These are phyloP conservation scores for Volucella inflata DNA, from an alignment of 2,888 invertebrate genomes.

Conservation along the genomic window DNA sequence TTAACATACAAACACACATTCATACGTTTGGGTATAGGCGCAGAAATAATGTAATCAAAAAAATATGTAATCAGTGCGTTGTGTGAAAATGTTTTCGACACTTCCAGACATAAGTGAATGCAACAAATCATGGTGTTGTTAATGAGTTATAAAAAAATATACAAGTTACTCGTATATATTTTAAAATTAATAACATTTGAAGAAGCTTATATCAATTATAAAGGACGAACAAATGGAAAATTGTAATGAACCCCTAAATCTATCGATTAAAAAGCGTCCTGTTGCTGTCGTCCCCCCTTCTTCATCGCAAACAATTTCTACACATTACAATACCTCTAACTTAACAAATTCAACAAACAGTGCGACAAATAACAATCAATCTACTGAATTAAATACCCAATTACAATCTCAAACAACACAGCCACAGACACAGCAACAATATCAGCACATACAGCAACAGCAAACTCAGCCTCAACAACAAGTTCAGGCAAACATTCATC, in stretches of 20 bases:
- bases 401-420: constrained; percentile 13
- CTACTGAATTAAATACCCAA: constrained; percentile 50
- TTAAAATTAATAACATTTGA: background rate
- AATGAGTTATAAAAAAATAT: constrained; percentile 5
- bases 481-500: constrained; percentile 7
- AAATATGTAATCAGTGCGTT: too few species aligned
- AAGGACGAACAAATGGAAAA: constrained; percentile 77
- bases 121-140: background rate
- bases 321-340: constrained; percentile 65
- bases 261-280: constrained; percentile 85
- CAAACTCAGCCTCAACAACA: constrained; percentile 30
- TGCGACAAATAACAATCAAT: constrained; percentile 50
- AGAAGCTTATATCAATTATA: constrained; percentile 38
- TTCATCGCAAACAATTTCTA: constrained; percentile 72
- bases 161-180: background rate
- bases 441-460: constrained; percentile 50
- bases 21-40: too few species aligned
- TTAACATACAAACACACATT: too few species aligned
- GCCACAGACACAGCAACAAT: constrained; percentile 44
- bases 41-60: too few species aligned
- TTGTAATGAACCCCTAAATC: constrained; percentile 84
- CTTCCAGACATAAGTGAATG: too few species aligned
- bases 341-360: constrained; percentile 50
- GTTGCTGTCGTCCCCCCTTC: constrained; percentile 85
- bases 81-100: too few species aligned